These are phyloP conservation scores for Desmophyllum pertusum DNA, from an alignment of 92 coral and sea anemone species.

Conservation along the genomic window DNA sequence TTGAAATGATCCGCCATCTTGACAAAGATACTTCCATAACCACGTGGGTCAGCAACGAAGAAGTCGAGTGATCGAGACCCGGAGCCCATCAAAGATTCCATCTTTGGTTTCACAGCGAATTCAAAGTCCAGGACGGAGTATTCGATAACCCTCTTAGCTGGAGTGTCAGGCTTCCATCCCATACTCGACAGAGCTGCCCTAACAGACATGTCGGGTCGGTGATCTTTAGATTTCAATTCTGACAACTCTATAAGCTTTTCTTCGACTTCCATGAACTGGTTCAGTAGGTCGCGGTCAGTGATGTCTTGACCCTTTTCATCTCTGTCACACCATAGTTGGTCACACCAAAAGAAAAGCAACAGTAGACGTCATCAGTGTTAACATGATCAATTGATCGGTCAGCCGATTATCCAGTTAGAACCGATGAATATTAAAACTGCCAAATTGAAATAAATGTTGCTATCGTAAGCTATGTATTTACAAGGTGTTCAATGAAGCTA, in stretches of 20 bases:
- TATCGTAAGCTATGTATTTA: too few relatives aligned
- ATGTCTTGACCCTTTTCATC: conserved; percentile 49
- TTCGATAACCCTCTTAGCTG: conserved; percentile 59
- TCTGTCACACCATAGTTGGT: too few relatives aligned
- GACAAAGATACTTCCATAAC: conserved; percentile 49
- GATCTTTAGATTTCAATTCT: conserved; percentile 24
- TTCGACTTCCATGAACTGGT: conserved; percentile 20
- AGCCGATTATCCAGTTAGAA: too few relatives aligned
- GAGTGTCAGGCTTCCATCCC: conserved; percentile 69
- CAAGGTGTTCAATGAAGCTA: too few relatives aligned
- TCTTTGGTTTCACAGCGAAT: conserved; percentile 58
- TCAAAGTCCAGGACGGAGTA: conserved; percentile 68
- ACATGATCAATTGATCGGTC: too few relatives aligned
- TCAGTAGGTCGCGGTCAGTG: conserved; percentile 23
- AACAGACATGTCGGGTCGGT: conserved; percentile 49
- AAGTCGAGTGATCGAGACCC: conserved; percentile 46
- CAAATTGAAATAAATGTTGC: too few relatives aligned
- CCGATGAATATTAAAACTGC: too few relatives aligned
- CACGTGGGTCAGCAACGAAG: conserved; percentile 64
- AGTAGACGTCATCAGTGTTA: too few relatives aligned
- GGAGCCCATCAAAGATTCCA: conserved; percentile 44
- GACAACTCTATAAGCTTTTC: conserved; percentile 34
- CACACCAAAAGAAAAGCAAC: too few relatives aligned
- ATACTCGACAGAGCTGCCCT: conserved; percentile 42
- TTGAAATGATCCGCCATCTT: conserved; percentile 54